phyloP scores from a whole-genome alignment of 2,888 invertebrate genomes.

The Pantelozetes paolii region DNA sequence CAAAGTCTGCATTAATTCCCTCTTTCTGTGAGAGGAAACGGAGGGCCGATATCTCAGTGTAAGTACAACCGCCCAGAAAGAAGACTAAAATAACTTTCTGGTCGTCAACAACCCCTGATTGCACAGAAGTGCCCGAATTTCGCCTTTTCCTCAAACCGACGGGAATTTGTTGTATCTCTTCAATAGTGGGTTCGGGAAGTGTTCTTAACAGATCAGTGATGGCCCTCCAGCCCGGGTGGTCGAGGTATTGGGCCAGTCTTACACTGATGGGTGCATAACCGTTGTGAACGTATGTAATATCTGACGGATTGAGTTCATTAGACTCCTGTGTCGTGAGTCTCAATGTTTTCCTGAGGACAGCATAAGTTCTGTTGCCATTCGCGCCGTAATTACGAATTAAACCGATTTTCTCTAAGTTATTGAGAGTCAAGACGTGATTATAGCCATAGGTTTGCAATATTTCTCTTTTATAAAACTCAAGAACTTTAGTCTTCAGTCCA shows the following conservation, averaged over 20 bases:
- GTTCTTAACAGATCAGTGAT: slow-evolving; percentile 73
- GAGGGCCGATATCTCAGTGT: slow-evolving; percentile 72
- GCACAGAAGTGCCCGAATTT: slow-evolving; percentile 49
- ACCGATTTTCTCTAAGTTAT: slow-evolving; percentile 81
- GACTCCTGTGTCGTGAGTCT: slow-evolving; percentile 82
- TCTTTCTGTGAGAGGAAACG: slow-evolving; percentile 60
- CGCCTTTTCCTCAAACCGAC: slow-evolving; percentile 50
- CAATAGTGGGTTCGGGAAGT: slow-evolving; percentile 70
- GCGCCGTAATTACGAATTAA: slow-evolving; percentile 60
- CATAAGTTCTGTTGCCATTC: slow-evolving; percentile 50
- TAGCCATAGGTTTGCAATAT: slow-evolving; percentile 76
- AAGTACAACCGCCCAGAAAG: slow-evolving; percentile 95
- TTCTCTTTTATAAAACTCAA: slow-evolving; percentile 69
- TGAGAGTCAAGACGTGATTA: slow-evolving; percentile 71
- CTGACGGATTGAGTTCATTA: slow-evolving; percentile 73
- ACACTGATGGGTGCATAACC: slow-evolving; percentile 88
- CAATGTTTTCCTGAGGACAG: slow-evolving; percentile 60
- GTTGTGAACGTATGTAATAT: slow-evolving; percentile 85
- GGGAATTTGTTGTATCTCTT: slow-evolving; percentile 55
- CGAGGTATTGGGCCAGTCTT: slow-evolving; percentile 59
- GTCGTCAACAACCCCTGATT: slow-evolving; percentile 51
- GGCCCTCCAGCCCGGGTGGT: slow-evolving; percentile 57
- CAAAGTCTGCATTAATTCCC: slow-evolving; percentile 75
- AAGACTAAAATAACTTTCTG: slow-evolving; percentile 75
- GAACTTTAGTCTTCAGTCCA: slow-evolving; percentile 82